These are phyloP conservation scores for Threskiornis aethiopicus DNA, from an alignment of 2,797 vertebrate species.

Conservation along the genomic window DNA sequence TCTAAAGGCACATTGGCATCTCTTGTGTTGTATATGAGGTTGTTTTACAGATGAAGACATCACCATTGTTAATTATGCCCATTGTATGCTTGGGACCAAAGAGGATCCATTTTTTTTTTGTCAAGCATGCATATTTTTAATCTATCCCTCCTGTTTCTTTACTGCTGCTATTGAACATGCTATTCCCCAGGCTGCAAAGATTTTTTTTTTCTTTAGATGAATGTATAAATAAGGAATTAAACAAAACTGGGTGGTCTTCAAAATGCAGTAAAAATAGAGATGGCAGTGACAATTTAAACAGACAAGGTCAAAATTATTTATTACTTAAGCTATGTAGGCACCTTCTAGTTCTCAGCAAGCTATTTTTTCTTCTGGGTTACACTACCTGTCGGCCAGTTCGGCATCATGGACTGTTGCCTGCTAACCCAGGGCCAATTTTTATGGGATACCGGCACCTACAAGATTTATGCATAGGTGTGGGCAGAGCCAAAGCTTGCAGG, in stretches of 20 bases:
- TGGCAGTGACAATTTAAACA: neutral
- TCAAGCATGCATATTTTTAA: neutral
- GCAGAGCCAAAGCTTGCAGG: neutral
- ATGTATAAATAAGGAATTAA: neutral
- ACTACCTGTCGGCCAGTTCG: rapidly evolving
- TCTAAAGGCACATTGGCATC: neutral
- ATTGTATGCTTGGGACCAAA: neutral
- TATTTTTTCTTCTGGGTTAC: neutral
- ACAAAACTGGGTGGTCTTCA: neutral
- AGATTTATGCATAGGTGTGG: neutral
- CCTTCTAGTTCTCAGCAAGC: neutral
- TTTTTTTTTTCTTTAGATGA: neutral
- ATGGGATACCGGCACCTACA: neutral
- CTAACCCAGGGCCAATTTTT: neutral
- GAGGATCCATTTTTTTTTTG: neutral
- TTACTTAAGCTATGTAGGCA: neutral
- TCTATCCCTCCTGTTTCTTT: neutral
- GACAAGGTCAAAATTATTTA: neutral
- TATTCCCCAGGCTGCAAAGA: neutral
- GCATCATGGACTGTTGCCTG: neutral
- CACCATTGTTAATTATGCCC: neutral
- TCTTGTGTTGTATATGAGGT: neutral
- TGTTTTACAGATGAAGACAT: neutral
- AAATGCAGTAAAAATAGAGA: neutral
- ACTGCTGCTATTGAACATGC: neutral